Evolutionary conservation across 2,797 vertebrate genomes (phyloP).

Genomic region (Lagorchestes hirsutus): DNA sequence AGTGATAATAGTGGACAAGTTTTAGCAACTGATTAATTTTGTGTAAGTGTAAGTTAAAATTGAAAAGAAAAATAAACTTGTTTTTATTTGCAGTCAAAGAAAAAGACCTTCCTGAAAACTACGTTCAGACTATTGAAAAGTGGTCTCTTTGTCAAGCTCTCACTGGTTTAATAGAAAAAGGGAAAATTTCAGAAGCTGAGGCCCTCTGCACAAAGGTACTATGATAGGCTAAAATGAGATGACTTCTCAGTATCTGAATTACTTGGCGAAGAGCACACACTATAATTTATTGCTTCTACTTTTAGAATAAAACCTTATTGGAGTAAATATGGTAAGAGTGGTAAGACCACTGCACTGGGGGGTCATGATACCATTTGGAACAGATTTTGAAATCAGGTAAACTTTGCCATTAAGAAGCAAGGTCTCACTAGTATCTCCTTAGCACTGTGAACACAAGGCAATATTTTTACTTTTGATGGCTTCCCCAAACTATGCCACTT

Average conservation of each 20-base stretch:
- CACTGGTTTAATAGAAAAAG: conserved; percentile 90
- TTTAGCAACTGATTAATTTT: conserved; percentile 19
- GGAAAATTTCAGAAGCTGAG: conserved; percentile 92
- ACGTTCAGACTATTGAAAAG: conserved; percentile 88
- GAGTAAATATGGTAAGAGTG: not conserved
- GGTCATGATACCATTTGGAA: not conserved
- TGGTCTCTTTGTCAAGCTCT: conserved; percentile 95
- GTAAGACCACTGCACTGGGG: not conserved
- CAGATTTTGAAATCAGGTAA: not conserved
- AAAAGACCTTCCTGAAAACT: conserved; percentile 85
- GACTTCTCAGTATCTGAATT: not conserved
- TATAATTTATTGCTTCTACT: not conserved
- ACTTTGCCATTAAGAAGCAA: not conserved
- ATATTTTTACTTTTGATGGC: not conserved
- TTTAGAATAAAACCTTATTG: not conserved
- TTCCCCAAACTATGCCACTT: not conserved
- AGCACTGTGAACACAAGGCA: not conserved
- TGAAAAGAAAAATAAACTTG: conserved; percentile 43
- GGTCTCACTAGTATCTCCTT: not conserved
- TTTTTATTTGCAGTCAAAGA: conserved; percentile 86
- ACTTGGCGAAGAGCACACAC: conserved; percentile 4
- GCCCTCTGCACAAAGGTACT: conserved; percentile 94
- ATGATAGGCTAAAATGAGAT: not conserved
- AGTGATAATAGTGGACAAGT: not conserved
- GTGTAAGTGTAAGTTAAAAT: not conserved